Evolutionary conservation across 2,797 vertebrate genomes (phyloP).

Genomic region (Phoebastria nigripes): DNA sequence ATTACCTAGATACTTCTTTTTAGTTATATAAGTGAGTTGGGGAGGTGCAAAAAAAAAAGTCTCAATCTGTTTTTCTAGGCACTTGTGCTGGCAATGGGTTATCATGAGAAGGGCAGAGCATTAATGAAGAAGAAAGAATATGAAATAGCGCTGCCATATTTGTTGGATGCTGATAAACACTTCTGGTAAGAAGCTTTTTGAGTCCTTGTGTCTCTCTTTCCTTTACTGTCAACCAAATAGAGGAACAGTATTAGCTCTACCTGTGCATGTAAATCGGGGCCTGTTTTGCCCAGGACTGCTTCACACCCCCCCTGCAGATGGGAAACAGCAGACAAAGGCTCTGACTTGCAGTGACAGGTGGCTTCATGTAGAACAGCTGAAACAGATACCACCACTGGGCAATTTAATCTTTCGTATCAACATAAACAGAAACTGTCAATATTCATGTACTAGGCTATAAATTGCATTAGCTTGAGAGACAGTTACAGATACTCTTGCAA

Average conservation of each 20-base stretch:
- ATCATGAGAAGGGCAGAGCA: conserved; percentile 93
- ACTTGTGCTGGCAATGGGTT: conserved; percentile 92
- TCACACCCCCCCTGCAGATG: not conserved
- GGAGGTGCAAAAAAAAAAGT: not conserved
- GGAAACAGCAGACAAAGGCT: not conserved
- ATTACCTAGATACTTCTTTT: not conserved
- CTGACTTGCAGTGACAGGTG: conserved; percentile 15
- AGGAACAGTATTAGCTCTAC: not conserved
- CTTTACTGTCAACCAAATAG: not conserved
- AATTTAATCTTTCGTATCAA: not conserved
- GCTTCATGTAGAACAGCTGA: not conserved
- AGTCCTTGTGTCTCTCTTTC: not conserved
- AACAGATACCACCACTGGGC: not conserved
- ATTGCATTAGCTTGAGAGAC: not conserved
- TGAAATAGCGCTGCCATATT: conserved; percentile 83
- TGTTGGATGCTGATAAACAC: conserved; percentile 89
- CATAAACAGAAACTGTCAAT: conserved; percentile 20
- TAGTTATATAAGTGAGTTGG: not conserved
- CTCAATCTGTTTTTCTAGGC: conserved; percentile 75
- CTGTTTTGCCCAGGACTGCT: not conserved
- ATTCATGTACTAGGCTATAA: not conserved
- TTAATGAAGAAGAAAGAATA: conserved; percentile 93
- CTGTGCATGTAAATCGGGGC: not conserved
- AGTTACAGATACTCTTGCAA: not conserved
- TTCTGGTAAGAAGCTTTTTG: conserved; percentile 82